Conservation (phyloP, 2,113 vertebrate species). For the Taurulus bubalis region DNA sequence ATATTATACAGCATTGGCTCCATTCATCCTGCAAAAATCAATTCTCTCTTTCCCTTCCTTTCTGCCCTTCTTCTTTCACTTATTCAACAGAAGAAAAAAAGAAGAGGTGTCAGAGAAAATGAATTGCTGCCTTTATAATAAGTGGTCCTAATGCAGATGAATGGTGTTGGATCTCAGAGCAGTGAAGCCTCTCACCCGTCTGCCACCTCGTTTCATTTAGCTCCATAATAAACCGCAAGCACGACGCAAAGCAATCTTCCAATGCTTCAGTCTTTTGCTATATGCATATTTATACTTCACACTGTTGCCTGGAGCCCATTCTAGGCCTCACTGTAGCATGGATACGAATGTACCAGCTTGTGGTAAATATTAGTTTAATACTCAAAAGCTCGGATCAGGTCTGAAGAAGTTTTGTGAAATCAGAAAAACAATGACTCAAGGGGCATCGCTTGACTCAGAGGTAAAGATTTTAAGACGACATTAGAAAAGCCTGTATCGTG, state of each 20-base stretch:
- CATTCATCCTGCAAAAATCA: slow-evolving; percentile 67
- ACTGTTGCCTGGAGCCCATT: not conserved
- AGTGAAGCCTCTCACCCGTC: slow-evolving; percentile 59
- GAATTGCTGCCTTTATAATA: slow-evolving; percentile 69
- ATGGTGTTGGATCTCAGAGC: slow-evolving; percentile 62
- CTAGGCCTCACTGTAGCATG: no score
- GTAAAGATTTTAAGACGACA: no score
- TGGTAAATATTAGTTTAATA: not conserved
- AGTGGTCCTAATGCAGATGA: slow-evolving; percentile 75
- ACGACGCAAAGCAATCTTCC: slow-evolving; percentile 13
- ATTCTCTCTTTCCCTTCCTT: slow-evolving; percentile 40
- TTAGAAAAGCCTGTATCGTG: no score
- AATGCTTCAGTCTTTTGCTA: slow-evolving; percentile 2
- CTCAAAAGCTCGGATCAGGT: not conserved
- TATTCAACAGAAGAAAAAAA: slow-evolving; percentile 37
- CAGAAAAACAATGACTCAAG: not conserved
- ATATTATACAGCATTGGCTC: slow-evolving; percentile 68
- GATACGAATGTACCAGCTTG: not conserved
- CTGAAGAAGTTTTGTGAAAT: not conserved
- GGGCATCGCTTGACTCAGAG: not conserved
- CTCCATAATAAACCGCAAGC: slow-evolving; percentile 56
- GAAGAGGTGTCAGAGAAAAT: slow-evolving; percentile 49
- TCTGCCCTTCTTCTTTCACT: slow-evolving; percentile 26
- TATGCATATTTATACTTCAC: not conserved
- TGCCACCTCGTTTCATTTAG: slow-evolving; percentile 56